Evolutionary conservation across 2,888 invertebrate species (phyloP).

Genomic region (Plutella xylostella): DNA sequence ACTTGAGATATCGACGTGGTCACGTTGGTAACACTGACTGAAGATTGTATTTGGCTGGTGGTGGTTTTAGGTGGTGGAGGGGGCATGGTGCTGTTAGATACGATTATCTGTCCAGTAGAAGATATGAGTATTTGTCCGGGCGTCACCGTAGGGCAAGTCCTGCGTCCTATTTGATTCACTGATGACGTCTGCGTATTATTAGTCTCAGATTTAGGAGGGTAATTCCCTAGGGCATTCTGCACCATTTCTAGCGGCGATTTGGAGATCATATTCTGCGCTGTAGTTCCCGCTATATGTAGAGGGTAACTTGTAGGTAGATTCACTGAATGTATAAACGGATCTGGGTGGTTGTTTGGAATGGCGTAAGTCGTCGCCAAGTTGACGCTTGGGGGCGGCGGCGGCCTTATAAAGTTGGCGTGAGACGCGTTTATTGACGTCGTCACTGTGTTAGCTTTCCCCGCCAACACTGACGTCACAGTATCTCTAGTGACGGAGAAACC

Average conservation of each 20-base stretch:
- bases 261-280: slow-evolving; percentile 63
- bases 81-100: slow-evolving; percentile 75
- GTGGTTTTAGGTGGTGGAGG: slow-evolving; percentile 73
- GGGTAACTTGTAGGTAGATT: slow-evolving; percentile 58
- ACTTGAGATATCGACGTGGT: slow-evolving; percentile 75
- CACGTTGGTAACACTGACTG: slow-evolving; percentile 74
- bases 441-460: slow-evolving; percentile 80
- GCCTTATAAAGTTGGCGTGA: slow-evolving; percentile 53
- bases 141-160: slow-evolving; percentile 32
- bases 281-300: slow-evolving; percentile 57
- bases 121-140: slow-evolving; percentile 82
- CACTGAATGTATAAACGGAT: slow-evolving; percentile 58
- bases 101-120: slow-evolving; percentile 79
- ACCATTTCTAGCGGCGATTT: slow-evolving; percentile 82
- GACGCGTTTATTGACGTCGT: slow-evolving; percentile 80
- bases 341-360: slow-evolving; percentile 59
- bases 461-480: slow-evolving; percentile 84
- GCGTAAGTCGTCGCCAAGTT: slow-evolving; percentile 54
- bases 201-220: slow-evolving; percentile 59
- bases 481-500: slow-evolving; percentile 83
- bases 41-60: slow-evolving; percentile 71
- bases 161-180: slow-evolving; percentile 31
- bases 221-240: slow-evolving; percentile 79
- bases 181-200: slow-evolving; percentile 53
- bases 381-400: slow-evolving; percentile 50